Conservation (phyloP, 2,113 vertebrate genomes). For the Rhombomys opimus region DNA sequence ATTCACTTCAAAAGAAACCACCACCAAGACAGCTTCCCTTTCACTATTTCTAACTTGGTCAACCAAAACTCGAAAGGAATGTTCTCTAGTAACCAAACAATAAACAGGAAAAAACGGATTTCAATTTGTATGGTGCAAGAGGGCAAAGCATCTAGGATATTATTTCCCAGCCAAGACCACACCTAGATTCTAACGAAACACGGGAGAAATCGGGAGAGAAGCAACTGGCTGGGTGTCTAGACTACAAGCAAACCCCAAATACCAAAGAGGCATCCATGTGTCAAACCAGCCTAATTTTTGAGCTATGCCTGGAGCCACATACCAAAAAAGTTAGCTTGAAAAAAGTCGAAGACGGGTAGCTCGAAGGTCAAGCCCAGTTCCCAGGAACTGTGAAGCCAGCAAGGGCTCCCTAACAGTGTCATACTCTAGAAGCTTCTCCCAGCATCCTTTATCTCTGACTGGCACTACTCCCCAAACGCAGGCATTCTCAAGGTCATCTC, state of each 20-base stretch:
- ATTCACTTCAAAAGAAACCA: conserved; percentile 36
- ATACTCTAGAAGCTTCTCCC: neutral
- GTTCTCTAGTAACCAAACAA: conserved; percentile 39
- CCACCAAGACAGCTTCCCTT: neutral
- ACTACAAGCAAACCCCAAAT: conserved; percentile 77
- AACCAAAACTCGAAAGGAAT: conserved; percentile 48
- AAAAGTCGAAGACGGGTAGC: conserved; percentile 55
- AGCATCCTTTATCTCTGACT: neutral
- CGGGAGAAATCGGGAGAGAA: conserved; percentile 24
- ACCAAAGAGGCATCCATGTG: conserved; percentile 80
- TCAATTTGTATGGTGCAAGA: neutral
- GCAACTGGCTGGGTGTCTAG: conserved; percentile 69
- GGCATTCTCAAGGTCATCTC: conserved; percentile 59
- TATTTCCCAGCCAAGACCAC: conserved; percentile 14
- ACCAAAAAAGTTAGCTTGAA: conserved; percentile 42
- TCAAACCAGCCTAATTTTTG: conserved; percentile 77
- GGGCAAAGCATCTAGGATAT: neutral
- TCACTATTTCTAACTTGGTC: neutral
- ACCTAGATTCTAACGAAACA: conserved; percentile 50
- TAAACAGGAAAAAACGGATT: conserved; percentile 21
- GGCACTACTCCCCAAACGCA: neutral
- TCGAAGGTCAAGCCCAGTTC: conserved; percentile 68
- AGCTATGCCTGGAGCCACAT: conserved; percentile 68
- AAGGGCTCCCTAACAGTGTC: neutral
- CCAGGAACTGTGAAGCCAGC: neutral